Conservation (phyloP, 2,797 vertebrate species). For the Taeniopygia guttata region DNA sequence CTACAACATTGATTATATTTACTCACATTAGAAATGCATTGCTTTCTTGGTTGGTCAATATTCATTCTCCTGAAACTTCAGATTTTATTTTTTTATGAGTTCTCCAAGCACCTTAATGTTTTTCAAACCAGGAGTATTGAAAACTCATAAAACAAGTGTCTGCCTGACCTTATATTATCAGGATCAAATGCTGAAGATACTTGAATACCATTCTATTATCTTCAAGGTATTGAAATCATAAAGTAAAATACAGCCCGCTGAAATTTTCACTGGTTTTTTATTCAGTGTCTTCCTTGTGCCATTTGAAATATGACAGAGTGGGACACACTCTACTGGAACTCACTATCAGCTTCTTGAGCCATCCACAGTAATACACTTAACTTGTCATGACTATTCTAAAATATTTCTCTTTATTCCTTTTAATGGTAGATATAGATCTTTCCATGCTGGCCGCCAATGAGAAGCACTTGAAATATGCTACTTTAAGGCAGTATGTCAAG, state of each 20-base stretch:
- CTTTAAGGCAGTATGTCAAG: neutral
- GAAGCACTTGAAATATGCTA: neutral
- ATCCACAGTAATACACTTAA: neutral
- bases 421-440: neutral
- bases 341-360: neutral
- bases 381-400: neutral
- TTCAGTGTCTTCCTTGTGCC: neutral
- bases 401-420: neutral
- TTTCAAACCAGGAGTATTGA: neutral
- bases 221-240: neutral
- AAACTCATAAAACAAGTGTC: neutral
- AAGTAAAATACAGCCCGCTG: neutral
- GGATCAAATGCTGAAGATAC: neutral
- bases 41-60: neutral
- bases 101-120: neutral
- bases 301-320: neutral
- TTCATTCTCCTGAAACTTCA: neutral
- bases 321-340: neutral
- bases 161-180: neutral
- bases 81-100: conserved; percentile 8
- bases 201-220: neutral
- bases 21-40: neutral
- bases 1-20: neutral
- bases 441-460: neutral
- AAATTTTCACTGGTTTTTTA: neutral